phyloP scores from a whole-genome alignment of 2,797 vertebrate species.

The Fistularia commersonii region DNA sequence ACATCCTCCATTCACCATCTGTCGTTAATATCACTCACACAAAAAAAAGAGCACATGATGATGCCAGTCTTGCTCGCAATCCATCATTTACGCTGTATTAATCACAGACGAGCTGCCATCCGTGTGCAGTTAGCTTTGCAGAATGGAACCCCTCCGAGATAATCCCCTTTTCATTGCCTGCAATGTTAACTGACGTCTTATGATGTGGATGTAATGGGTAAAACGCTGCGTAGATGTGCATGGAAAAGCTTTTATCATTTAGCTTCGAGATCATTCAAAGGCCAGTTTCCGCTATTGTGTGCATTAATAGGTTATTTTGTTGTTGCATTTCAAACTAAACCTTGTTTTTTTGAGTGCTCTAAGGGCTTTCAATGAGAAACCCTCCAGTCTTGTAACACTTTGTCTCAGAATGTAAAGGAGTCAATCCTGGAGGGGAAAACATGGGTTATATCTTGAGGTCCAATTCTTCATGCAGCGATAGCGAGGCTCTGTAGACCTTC shows the following conservation, averaged over 20 bases:
- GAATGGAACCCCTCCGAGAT: conserved; percentile 45
- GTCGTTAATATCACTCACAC: conserved; percentile 25
- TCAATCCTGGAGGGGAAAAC: too few relatives aligned
- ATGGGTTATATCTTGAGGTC: too few relatives aligned
- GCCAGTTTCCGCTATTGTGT: too few relatives aligned
- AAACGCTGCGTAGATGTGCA: conserved; percentile 30
- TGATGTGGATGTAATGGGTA: conserved; percentile 23
- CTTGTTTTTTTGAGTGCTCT: too few relatives aligned
- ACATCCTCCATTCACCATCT: conserved; percentile 9
- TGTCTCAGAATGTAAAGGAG: too few relatives aligned
- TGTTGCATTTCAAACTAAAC: too few relatives aligned
- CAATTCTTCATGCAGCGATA: too few relatives aligned
- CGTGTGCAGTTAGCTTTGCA: conserved; percentile 43
- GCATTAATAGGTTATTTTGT: too few relatives aligned
- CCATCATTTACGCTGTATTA: conserved; percentile 66
- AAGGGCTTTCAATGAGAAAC: too few relatives aligned
- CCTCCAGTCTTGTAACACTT: too few relatives aligned
- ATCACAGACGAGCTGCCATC: conserved; percentile 54
- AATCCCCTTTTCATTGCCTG: conserved; percentile 63
- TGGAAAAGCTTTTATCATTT: neutral
- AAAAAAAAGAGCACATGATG: conserved; percentile 9
- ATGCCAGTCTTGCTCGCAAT: conserved; percentile 44
- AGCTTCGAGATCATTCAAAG: neutral
- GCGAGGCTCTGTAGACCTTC: too few relatives aligned
- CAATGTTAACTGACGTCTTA: conserved; percentile 32